A percentile compares a stretch with the other conserved stretches of the same genome.
Evolutionary conservation across 2,797 vertebrate species (phyloP).

Genomic region (Anguilla marmorata): DNA sequence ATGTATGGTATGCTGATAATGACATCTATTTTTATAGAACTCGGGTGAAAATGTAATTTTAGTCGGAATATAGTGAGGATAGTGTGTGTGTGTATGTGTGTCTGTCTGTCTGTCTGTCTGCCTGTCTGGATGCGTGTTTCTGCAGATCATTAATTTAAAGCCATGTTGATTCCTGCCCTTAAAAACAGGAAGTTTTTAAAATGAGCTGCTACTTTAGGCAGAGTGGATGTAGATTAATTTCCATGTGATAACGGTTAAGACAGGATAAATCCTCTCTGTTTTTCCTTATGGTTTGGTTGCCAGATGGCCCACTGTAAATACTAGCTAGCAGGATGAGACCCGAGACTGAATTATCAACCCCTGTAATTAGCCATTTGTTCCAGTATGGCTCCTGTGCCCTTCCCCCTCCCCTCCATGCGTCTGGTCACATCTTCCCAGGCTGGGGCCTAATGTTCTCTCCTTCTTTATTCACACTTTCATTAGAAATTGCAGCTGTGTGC

Average conservation of each 20-base stretch:
- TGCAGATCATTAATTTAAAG: slow-evolving; percentile 42
- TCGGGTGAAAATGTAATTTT: not conserved
- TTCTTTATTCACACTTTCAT: not conserved
- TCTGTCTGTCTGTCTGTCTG: not conserved
- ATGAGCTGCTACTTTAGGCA: not conserved
- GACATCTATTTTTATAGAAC: not conserved
- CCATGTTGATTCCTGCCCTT: slow-evolving; percentile 38
- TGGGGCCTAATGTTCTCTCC: not conserved
- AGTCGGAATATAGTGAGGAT: not conserved
- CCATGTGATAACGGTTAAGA: not conserved
- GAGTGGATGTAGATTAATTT: not conserved
- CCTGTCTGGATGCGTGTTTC: not conserved
- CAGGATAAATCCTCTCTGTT: not conserved
- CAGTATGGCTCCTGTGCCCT: slow-evolving; percentile 44
- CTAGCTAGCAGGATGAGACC: slow-evolving; percentile 57
- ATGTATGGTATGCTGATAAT: not conserved
- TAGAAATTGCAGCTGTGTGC: not conserved
- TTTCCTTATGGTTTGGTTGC: not conserved
- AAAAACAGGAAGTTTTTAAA: not conserved
- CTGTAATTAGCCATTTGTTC: slow-evolving; percentile 64
- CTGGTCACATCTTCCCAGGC: not conserved
- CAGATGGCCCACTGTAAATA: slow-evolving; percentile 62
- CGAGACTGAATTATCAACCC: slow-evolving; percentile 60
- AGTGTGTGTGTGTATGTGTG: not conserved
- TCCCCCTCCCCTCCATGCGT: not conserved